phyloP scores from a whole-genome alignment of 2,113 vertebrate genomes.

The Oophaga pumilio region DNA sequence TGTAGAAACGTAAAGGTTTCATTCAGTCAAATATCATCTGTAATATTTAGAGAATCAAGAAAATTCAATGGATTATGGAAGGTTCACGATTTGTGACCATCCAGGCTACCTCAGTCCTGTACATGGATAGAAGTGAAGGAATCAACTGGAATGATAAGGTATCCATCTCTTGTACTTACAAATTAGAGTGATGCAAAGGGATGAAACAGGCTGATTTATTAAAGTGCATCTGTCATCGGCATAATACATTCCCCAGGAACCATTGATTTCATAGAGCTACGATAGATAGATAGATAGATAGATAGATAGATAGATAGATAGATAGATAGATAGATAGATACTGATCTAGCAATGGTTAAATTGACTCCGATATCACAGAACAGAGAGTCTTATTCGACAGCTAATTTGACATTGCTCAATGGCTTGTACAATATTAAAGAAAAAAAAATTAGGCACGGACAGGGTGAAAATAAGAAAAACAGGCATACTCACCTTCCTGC shows the following conservation, averaged over 20 bases:
- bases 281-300: neutral
- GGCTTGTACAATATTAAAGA: too few relatives aligned
- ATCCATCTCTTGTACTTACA: constrained; percentile 61
- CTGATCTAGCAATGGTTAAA: too few relatives aligned
- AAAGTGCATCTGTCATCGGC: constrained; percentile 13
- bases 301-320: too few relatives aligned
- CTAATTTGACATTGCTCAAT: too few relatives aligned
- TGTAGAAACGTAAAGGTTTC: neutral
- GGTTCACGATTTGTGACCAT: neutral
- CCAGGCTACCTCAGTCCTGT: neutral
- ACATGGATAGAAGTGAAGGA: neutral
- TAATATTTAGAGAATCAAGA: neutral
- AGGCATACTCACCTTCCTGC: too few relatives aligned
- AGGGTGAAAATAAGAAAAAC: too few relatives aligned
- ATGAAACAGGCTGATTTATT: constrained; percentile 38
- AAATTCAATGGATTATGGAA: neutral
- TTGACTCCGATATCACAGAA: too few relatives aligned
- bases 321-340: too few relatives aligned
- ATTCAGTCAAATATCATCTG: neutral
- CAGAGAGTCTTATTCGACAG: too few relatives aligned
- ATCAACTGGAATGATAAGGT: constrained; percentile 39
- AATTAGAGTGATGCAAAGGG: constrained; percentile 63
- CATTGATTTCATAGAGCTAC: neutral
- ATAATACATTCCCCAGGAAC: constrained; percentile 45
- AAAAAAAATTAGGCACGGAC: too few relatives aligned